phyloP scores from a whole-genome alignment of 1,140 invertebrate genomes.

The Idris sp. region DNA sequence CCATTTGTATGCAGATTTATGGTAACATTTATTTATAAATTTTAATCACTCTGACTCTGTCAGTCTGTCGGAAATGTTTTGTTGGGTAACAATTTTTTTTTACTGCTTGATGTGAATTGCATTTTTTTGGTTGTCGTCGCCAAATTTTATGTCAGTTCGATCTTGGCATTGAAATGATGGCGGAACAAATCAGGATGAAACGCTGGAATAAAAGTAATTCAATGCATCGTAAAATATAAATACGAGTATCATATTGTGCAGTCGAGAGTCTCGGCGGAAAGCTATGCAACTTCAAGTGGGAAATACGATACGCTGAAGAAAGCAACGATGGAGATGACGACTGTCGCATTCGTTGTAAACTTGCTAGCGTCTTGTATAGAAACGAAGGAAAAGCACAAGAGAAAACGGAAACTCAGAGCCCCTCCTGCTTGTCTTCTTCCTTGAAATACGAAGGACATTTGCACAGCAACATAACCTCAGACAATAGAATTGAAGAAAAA shows the following conservation, averaged over 20 bases:
- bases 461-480: constrained; percentile 28
- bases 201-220: constrained; percentile 47
- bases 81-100: too few relatives aligned
- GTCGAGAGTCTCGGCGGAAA: constrained; percentile 39
- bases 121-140: too few relatives aligned
- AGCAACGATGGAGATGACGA: constrained; percentile 41
- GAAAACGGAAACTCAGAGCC: constrained; percentile 26
- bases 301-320: constrained; percentile 50
- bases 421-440: constrained; percentile 31
- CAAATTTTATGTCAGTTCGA: constrained; percentile 1
- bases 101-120: too few relatives aligned
- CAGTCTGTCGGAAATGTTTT: too few relatives aligned
- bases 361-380: constrained; percentile 30
- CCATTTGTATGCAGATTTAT: constrained; percentile 46
- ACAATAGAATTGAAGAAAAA: constrained; percentile 34
- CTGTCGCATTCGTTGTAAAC: constrained; percentile 47
- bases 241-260: constrained; percentile 39
- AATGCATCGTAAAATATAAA: constrained; percentile 39
- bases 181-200: constrained; percentile 34
- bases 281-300: constrained; percentile 55
- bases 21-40: constrained; percentile 49
- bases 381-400: constrained; percentile 27
- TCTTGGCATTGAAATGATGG: constrained; percentile 14
- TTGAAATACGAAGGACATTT: constrained; percentile 36
- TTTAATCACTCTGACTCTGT: constrained; percentile 10